Conservation (phyloP, 2,113 vertebrate species). For the Australoheros scitulus region DNA sequence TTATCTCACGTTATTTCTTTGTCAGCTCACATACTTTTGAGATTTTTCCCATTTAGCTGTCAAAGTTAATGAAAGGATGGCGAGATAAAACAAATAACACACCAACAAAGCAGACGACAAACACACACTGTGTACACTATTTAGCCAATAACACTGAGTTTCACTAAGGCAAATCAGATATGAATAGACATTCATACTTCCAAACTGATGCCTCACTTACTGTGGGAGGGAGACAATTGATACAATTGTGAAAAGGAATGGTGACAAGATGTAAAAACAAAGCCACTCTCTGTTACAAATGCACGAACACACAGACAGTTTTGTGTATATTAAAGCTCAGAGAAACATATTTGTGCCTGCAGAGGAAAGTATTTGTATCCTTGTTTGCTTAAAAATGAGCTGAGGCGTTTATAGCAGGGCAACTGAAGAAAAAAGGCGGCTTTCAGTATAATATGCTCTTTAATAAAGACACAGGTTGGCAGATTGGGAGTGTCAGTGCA, state of each 20-base stretch:
- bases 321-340: not conserved
- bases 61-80: conserved; percentile 27
- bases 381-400: conserved; percentile 47
- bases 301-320: not conserved
- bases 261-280: conserved; percentile 53
- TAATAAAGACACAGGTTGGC: conserved; percentile 77
- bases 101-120: not conserved
- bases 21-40: conserved; percentile 36
- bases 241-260: conserved; percentile 26
- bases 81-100: not conserved
- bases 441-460: conserved; percentile 60
- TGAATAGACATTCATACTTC: conserved; percentile 50
- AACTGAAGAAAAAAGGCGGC: not conserved
- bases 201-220: conserved; percentile 18
- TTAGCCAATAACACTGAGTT: conserved; percentile 14
- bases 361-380: conserved; percentile 34
- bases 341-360: conserved; percentile 31
- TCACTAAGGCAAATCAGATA: conserved; percentile 30
- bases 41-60: conserved; percentile 61
- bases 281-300: conserved; percentile 13
- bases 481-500: conserved; percentile 73
- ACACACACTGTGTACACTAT: not conserved
- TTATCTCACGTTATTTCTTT: conserved; percentile 17
- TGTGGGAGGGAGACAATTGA: conserved; percentile 32
- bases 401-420: conserved; percentile 17